These are phyloP conservation scores for Eupeodes latifasciatus DNA, from an alignment of 2,888 invertebrate species.

Conservation along the genomic window DNA sequence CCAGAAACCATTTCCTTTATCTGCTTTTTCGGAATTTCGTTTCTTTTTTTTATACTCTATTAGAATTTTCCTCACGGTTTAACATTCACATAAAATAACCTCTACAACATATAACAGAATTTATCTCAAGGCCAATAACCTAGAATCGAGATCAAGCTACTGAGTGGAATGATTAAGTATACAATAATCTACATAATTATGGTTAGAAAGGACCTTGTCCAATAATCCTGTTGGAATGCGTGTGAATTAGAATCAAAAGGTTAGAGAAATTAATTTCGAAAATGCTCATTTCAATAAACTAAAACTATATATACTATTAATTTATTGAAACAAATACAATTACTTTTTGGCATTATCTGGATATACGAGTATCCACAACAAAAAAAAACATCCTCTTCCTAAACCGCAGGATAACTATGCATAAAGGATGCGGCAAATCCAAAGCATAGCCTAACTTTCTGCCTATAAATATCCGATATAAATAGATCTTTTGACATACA, in stretches of 20 bases:
- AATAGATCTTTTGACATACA: too few relatives aligned
- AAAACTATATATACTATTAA: neutral
- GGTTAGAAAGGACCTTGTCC: neutral
- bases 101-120: neutral
- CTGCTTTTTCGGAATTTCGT: neutral
- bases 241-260: neutral
- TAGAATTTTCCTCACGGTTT: neutral
- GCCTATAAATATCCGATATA: too few relatives aligned
- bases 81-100: neutral
- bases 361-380: neutral
- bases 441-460: neutral
- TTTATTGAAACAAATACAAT: conserved; percentile 7
- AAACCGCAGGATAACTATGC: neutral
- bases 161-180: neutral
- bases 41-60: neutral
- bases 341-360: neutral
- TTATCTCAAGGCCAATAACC: neutral
- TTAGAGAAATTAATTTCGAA: neutral
- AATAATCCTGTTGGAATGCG: too few relatives aligned
- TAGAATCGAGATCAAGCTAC: neutral
- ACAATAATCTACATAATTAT: neutral
- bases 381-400: neutral
- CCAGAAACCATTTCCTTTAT: too few relatives aligned
- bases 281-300: neutral
- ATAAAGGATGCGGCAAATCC: neutral